Base-by-base conservation (phyloP, 2,113 vertebrate genomes). In the Toxotes jaculatrix region DNA sequence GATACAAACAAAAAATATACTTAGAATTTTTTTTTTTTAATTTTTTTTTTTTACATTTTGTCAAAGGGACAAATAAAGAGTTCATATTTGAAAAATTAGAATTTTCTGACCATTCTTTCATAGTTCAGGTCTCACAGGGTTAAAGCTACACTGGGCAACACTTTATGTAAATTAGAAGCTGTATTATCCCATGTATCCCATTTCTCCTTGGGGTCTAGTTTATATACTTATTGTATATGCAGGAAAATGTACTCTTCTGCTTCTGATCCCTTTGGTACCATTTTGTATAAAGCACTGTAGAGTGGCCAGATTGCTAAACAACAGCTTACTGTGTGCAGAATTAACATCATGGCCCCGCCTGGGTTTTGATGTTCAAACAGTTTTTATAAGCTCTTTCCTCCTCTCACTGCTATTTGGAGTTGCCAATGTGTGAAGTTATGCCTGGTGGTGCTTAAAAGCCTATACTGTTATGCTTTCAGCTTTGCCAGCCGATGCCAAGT, bases 381-480 rank as follows among this genome's bases (percentile, higher is more conserved):
- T 16, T 74, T 87, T 71, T 55, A 55, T 36, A 23, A 66, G 65
- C 40, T 45, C 43, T 63, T 12, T 74, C 0, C 62, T 32, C 70
- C 32, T 74, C 36, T 51, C 60, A 5, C 64, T 85, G 66, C 77
- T 79, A 73, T 79, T 64, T 75, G 63, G 62, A 86, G 51, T 57
- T 69, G 87, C 68, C 65, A 82, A 51, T 0, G 49, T 88, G 84
- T 84, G 81, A 88, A 87, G 78, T 73, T 49, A 63, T 77, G 63
- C 55, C 64, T 65, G 67, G 56, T 51, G n/a, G 47, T 70, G 62
- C 70, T 81, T 65, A 67, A 83, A 72, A 80, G 78, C 57, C 43
- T 76, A 73, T 78, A 79, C 59, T 75, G 81, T 80, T 70, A 34
- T 68, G 45, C 56, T 59, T 77, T 80, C 14, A 66, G 59, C 47